phyloP scores from a whole-genome alignment of 2,797 vertebrate species.

The Typhlichthys eigenmanni region DNA sequence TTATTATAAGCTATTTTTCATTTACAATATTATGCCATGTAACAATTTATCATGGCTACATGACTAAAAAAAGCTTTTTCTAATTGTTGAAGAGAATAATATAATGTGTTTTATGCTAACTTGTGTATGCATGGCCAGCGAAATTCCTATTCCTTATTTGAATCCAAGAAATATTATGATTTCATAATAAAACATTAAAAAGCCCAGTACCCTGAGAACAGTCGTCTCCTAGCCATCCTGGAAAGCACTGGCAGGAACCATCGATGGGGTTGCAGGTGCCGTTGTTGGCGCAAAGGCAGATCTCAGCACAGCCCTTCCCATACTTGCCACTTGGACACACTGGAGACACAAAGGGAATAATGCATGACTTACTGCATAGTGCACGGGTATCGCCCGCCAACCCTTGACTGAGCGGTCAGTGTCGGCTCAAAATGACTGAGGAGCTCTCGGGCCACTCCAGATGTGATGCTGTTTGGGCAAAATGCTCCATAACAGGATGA shows the following conservation, averaged over 20 bases:
- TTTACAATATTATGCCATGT: slow-evolving; percentile 34
- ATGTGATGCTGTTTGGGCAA: slow-evolving; percentile 40
- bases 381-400: background rate
- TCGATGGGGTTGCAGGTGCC: slow-evolving; percentile 96
- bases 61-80: slow-evolving; percentile 52
- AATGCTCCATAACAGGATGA: slow-evolving; percentile 11
- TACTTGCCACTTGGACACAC: slow-evolving; percentile 90
- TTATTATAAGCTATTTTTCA: slow-evolving; percentile 27
- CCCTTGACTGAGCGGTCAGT: too few species aligned
- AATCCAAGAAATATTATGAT: too few species aligned
- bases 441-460: too few species aligned
- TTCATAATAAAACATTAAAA: too few species aligned
- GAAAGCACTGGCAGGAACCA: slow-evolving; percentile 94
- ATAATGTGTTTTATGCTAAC: slow-evolving; percentile 62
- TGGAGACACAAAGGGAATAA: slow-evolving; percentile 55
- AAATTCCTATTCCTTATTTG: too few species aligned
- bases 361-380: background rate
- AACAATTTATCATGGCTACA: slow-evolving; percentile 43
- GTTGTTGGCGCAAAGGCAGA: slow-evolving; percentile 93
- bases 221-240: slow-evolving; percentile 94
- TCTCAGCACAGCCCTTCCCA: slow-evolving; percentile 85
- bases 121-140: slow-evolving; percentile 14
- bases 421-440: too few species aligned
- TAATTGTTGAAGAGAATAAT: slow-evolving; percentile 65
- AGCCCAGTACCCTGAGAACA: slow-evolving; percentile 88